A percentile compares a stretch with the other conserved stretches of the same genome.
phyloP scores from a whole-genome alignment of 2,888 invertebrate genomes.

The Epinotia bilunana region DNA sequence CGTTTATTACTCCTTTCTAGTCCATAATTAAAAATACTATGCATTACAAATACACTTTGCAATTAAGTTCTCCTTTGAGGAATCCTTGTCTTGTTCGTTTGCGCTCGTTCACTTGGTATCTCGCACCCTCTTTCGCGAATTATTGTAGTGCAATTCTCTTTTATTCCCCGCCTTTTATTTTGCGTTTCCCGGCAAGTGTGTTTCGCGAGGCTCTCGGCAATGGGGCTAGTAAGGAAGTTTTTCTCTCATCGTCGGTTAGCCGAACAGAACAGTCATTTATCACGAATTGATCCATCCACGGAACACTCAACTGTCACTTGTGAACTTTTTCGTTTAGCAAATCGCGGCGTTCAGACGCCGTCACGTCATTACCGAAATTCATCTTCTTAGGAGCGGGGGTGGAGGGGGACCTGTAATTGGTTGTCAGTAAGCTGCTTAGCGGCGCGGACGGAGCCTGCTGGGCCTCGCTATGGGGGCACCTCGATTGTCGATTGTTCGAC shows the following conservation, averaged over 20 bases:
- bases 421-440: constrained; percentile 62
- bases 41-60: constrained; percentile 32
- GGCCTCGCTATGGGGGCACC: constrained; percentile 30
- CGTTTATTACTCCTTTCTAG: constrained; percentile 3
- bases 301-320: constrained; percentile 67
- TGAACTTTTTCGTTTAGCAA: constrained; percentile 71
- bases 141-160: constrained; percentile 41
- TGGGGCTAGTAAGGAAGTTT: constrained; percentile 45
- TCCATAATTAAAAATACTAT: constrained; percentile 24
- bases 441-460: constrained; percentile 50
- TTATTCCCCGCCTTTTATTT: constrained; percentile 40
- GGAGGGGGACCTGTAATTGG: constrained; percentile 58
- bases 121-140: constrained; percentile 36
- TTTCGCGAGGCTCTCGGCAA: constrained; percentile 22
- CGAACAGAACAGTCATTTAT: constrained; percentile 69
- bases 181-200: constrained; percentile 31
- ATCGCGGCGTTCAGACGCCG: constrained; percentile 53
- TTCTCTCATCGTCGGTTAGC: constrained; percentile 42
- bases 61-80: constrained; percentile 36
- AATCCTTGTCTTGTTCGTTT: constrained; percentile 37
- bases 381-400: constrained; percentile 49
- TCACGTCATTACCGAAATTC: constrained; percentile 62
- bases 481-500: constrained; percentile 39
- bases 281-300: constrained; percentile 71
- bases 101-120: constrained; percentile 21